Evolutionary conservation across 2,888 invertebrate species (phyloP).

Genomic region (Mesochorus sp.): DNA sequence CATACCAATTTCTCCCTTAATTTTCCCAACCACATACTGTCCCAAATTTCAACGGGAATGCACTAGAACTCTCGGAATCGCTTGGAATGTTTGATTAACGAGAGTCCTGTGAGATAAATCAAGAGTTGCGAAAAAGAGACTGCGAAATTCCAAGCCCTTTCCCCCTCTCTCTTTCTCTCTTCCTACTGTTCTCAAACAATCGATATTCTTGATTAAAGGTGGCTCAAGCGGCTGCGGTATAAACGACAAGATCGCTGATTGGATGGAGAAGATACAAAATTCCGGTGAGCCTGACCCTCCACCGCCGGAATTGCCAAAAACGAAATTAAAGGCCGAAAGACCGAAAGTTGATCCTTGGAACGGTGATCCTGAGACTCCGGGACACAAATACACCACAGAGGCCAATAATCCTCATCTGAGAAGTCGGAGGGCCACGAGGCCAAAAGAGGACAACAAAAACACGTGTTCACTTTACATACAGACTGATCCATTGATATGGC

Average conservation of each 20-base stretch:
- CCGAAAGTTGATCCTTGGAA: conserved; percentile 72
- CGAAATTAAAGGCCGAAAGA: conserved; percentile 57
- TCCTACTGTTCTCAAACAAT: neutral
- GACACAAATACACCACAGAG: conserved; percentile 90
- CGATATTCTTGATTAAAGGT: conserved; percentile 81
- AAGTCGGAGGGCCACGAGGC: conserved; percentile 84
- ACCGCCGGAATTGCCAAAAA: conserved; percentile 37
- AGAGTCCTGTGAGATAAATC: too few relatives aligned
- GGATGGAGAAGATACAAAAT: conserved; percentile 96
- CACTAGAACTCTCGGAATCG: too few relatives aligned
- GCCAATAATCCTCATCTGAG: conserved; percentile 86
- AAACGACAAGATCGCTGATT: conserved; percentile 92
- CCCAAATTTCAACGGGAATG: too few relatives aligned
- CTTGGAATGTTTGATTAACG: too few relatives aligned
- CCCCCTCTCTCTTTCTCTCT: too few relatives aligned
- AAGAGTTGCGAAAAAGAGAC: neutral
- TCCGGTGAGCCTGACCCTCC: conserved; percentile 82
- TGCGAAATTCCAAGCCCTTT: neutral
- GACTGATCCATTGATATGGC: conserved; percentile 99
- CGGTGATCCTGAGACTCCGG: conserved; percentile 82
- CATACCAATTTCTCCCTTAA: too few relatives aligned
- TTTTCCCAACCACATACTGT: too few relatives aligned
- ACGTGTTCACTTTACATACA: conserved; percentile 98
- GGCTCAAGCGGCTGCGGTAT: conserved; percentile 94
- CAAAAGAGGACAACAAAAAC: conserved; percentile 90